Percentiles rank a stretch among this genome's conserved stretches.
phyloP scores from a whole-genome alignment of 92 coral and sea anemone genomes.

The Epizoanthus fatuus region DNA sequence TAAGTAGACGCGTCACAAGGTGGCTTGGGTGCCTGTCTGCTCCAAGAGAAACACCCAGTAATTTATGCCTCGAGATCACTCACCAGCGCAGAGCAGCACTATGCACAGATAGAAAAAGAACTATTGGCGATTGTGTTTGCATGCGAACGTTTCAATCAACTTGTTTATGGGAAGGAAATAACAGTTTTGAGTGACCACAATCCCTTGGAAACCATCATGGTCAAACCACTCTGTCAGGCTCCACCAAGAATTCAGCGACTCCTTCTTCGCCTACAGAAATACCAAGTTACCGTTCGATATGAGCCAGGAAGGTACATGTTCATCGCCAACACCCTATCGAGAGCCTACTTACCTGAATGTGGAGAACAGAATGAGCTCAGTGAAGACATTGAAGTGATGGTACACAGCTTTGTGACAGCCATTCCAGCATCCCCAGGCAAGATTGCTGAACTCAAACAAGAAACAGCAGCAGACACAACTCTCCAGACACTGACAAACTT shows the following conservation, averaged over 20 bases:
- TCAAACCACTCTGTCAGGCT: conserved; percentile 49
- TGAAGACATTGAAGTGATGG: conserved; percentile 56
- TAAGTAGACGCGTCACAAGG: conserved; percentile 63
- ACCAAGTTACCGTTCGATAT: conserved; percentile 32
- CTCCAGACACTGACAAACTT: conserved; percentile 20
- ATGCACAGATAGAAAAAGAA: conserved; percentile 58
- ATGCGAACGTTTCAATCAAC: conserved; percentile 54
- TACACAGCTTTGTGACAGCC: conserved; percentile 36
- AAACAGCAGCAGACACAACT: conserved; percentile 24
- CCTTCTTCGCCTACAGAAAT: conserved; percentile 55
- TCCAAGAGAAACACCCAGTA: conserved; percentile 55
- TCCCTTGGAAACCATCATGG: conserved; percentile 49
- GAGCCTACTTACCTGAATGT: conserved; percentile 42
- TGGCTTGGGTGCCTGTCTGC: conserved; percentile 54
- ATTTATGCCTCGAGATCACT: conserved; percentile 53
- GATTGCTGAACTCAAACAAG: conserved; percentile 27
- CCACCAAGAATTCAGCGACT: conserved; percentile 57
- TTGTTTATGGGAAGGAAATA: conserved; percentile 51
- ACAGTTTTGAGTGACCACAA: conserved; percentile 59
- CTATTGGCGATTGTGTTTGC: conserved; percentile 60
- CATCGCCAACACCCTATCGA: conserved; percentile 58
- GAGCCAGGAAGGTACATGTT: conserved; percentile 46
- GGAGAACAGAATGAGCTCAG: conserved; percentile 43
- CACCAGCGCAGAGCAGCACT: conserved; percentile 52
- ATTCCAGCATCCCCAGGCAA: conserved; percentile 51